Evolutionary conservation across 2,888 invertebrate species (phyloP), one percentile per base, ranked within the genome.

Genomic region (Monopis laevigella): DNA sequence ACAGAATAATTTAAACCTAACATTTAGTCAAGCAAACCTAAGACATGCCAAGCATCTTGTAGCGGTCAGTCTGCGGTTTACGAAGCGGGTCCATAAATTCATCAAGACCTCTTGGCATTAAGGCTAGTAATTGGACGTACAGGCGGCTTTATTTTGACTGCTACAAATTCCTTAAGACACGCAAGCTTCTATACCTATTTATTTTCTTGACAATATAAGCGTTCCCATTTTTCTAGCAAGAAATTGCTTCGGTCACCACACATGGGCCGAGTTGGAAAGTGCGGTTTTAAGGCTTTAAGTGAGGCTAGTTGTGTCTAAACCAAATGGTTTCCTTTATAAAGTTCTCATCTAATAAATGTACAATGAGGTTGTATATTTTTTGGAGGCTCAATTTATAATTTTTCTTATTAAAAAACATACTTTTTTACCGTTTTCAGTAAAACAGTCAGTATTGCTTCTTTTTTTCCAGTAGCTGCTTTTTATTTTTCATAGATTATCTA

Each of bases 221-320:
- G 58, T 51, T 54, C 58, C 51, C 59, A 67, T 65, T 65, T 59
- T 59, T 55, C 57, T 50, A 52, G 48, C 57, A 53, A 55, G 49
- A 59, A 62, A 70, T 65, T 63, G 64, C n/a, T n/a, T n/a, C 64
- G 65, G 65, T 65, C 36, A 36, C 36, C 65, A 61, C 65, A 64
- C 61, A 59, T 56, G 55, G 55, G 51, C 52, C 50, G 34, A 29
- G n/a, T n/a, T 29, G 29, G 32, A 32, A n/a, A 32, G 32, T 17
- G 32, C 7, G 38, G 43, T 36, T 40, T 53, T 58, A 54, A 52
- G 51, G 51, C 49, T 51, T 55, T 66, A 70, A 72, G 71, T 72
- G 71, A 65, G 62, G 62, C 65, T 62, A 66, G 66, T 59, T 66
- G 70, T 68, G 24, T 21, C 6, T 21, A 21, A n/a, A n/a, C n/a